Conservation (phyloP, 2,888 invertebrate species). For the Boloria selene region DNA sequence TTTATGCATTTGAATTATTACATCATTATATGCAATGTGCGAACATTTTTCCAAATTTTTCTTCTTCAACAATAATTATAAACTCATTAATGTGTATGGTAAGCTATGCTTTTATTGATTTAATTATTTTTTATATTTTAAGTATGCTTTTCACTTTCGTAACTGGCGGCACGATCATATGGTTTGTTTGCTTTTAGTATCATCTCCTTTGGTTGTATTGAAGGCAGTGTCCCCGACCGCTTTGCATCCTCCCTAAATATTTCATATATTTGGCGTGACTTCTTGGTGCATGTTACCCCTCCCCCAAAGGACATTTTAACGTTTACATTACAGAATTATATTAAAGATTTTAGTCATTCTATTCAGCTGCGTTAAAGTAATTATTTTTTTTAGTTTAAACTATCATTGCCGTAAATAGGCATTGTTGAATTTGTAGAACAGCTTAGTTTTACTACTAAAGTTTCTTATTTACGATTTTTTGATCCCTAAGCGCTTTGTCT, state of each 20-base stretch:
- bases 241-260: constrained; percentile 77
- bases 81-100: constrained; percentile 49
- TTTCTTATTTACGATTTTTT: constrained; percentile 55
- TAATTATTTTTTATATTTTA: constrained; percentile 56
- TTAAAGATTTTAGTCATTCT: constrained; percentile 46
- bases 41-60: constrained; percentile 34
- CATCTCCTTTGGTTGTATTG: constrained; percentile 80
- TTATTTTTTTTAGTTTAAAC: constrained; percentile 52
- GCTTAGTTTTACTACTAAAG: constrained; percentile 65
- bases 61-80: constrained; percentile 48
- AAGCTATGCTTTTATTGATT: constrained; percentile 47
- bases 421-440: constrained; percentile 63
- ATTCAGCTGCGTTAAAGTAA: constrained; percentile 47
- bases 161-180: constrained; percentile 65
- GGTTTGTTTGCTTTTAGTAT: constrained; percentile 64
- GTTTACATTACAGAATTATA: constrained; percentile 46
- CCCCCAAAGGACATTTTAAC: constrained; percentile 64
- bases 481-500: constrained; percentile 66
- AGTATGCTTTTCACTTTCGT: constrained; percentile 54
- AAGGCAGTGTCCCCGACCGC: constrained; percentile 83
- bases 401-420: constrained; percentile 55
- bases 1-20: constrained; percentile 52
- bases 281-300: constrained; percentile 80
- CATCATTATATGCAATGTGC: constrained; percentile 26
- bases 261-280: constrained; percentile 81